Evolutionary conservation across 2,797 vertebrate genomes (phyloP).

Genomic region (Avahi laniger): DNA sequence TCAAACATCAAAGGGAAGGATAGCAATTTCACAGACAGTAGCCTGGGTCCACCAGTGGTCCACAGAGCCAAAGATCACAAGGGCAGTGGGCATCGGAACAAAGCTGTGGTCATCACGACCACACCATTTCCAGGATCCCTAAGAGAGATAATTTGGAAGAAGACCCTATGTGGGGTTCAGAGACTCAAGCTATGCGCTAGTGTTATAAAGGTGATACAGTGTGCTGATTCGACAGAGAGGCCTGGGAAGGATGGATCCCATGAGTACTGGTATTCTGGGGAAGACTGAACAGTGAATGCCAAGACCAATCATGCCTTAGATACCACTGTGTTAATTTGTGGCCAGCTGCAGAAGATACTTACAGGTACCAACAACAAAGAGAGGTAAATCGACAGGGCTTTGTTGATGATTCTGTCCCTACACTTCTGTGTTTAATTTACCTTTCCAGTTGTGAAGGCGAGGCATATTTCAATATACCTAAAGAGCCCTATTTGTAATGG

Average conservation of each 20-base stretch:
- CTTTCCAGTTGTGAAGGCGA: slow-evolving; percentile 30
- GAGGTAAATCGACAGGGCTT: background rate
- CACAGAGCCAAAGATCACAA: background rate
- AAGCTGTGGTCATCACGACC: background rate
- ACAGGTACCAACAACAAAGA: background rate
- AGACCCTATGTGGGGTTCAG: background rate
- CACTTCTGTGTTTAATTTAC: background rate
- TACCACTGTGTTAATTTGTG: background rate
- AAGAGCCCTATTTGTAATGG: slow-evolving; percentile 55
- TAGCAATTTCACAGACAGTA: background rate
- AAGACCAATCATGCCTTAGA: background rate
- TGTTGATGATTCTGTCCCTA: background rate
- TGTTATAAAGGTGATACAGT: background rate
- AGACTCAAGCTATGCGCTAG: background rate
- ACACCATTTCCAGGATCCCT: background rate
- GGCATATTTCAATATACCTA: slow-evolving; percentile 55
- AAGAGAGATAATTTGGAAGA: background rate
- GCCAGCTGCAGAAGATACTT: background rate
- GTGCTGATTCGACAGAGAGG: background rate
- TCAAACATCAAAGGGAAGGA: background rate
- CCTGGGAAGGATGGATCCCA: background rate
- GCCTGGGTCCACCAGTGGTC: background rate
- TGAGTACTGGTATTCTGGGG: background rate
- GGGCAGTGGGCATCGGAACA: background rate
- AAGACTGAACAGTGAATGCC: background rate